phyloP scores from a whole-genome alignment of 2,888 invertebrate species.

The Calliphora vomitoria region DNA sequence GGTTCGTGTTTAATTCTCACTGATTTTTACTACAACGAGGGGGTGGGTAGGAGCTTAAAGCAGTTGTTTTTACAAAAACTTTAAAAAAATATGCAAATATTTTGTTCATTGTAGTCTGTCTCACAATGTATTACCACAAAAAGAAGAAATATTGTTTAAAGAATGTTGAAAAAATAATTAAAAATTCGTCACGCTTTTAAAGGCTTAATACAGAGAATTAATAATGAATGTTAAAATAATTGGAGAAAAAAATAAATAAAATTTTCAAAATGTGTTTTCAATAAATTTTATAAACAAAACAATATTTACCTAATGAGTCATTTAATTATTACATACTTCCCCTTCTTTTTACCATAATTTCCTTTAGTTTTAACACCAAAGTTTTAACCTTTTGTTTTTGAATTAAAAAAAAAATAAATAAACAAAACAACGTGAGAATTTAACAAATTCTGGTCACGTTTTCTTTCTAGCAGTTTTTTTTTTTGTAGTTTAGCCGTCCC shows the following conservation, averaged over 20 bases:
- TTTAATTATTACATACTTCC: neutral
- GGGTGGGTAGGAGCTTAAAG: neutral
- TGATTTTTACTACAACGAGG: neutral
- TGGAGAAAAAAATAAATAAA: neutral
- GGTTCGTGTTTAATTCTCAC: too few relatives aligned
- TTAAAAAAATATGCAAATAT: slow-evolving; percentile 54
- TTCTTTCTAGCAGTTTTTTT: slow-evolving; percentile 10
- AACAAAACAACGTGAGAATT: slow-evolving; percentile 56
- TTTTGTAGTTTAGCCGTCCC: slow-evolving; percentile 38
- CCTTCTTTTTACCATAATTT: neutral
- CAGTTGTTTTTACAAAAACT: slow-evolving; percentile 17
- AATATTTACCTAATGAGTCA: neutral
- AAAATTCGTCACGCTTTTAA: slow-evolving; percentile 68
- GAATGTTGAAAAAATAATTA: slow-evolving; percentile 45
- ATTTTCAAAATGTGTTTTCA: neutral
- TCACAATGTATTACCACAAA: slow-evolving; percentile 7
- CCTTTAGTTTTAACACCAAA: neutral
- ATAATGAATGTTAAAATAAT: slow-evolving; percentile 51
- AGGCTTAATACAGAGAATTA: slow-evolving; percentile 53
- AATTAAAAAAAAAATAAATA: slow-evolving; percentile 17
- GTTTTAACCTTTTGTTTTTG: neutral
- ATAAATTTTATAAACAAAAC: slow-evolving; percentile 5
- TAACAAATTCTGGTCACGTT: slow-evolving; percentile 65
- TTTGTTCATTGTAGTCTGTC: slow-evolving; percentile 8
- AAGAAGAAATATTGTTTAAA: slow-evolving; percentile 34